Evolutionary conservation across 1,140 invertebrate genomes (phyloP), one percentile per base, ranked within the genome.

Genomic region (honey bee (Apis mellifera)): DNA sequence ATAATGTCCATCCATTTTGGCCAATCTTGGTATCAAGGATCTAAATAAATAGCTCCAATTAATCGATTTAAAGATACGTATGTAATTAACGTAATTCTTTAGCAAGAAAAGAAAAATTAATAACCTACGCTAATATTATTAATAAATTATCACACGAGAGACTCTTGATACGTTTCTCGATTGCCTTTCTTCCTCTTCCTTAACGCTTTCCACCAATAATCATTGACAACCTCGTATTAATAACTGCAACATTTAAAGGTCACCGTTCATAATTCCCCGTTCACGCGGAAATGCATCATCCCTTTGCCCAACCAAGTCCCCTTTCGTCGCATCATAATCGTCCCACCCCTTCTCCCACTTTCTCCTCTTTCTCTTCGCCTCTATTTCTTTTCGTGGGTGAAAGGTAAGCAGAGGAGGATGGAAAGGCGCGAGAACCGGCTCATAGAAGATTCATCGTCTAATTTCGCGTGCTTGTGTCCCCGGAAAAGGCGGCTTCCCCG

Each of bases 361-460:
- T 19, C 21, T 59, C 11, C 9, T 52, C 21, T 21, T 69, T 13
- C 66, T 9, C 15, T n/a, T n/a, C 59, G 15, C n/a, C 60, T 55
- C 60, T 55, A 60, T 32, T 12, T 23, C 55, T n/a, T 55, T 8
- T 50, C 8, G n/a, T 69, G 32, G 32, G 60, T 78, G 71, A 83
- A 69, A 74, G 79, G 66, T 69, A 70, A 50, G 65, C 9, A 50
- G 70, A 57, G 54, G 78, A 52, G 54, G 78, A 52, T n/a, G 55
- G n/a, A 50, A 48, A 17, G 23, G 13, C 57, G 50, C 12, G 7
- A 52, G 57, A 23, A 70, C 52, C 71, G 69, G 70, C 85, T 92
- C 90, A 90, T 91, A 81, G 83, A 92, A 91, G 82, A 91, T 92
- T 90, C 90, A 90, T 90, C 84, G 74, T 84, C 85, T 91, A 89